Conservation (phyloP, 2,888 invertebrate species). For the Brachynemurus nebulosus region DNA sequence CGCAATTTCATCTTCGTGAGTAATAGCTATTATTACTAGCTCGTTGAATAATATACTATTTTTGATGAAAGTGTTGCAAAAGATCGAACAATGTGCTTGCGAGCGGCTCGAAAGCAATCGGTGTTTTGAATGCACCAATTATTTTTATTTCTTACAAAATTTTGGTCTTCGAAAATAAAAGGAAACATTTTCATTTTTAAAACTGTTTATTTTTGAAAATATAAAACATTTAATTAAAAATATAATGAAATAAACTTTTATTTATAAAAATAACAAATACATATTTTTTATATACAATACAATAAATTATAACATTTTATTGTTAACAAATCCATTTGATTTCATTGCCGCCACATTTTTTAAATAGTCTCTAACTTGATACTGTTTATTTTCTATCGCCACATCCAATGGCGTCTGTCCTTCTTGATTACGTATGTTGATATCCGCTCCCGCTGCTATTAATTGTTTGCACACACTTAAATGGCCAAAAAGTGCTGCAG, state of each 20-base stretch:
- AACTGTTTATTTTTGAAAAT: too few species aligned
- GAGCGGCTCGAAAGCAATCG: too few species aligned
- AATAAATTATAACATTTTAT: conserved; percentile 1
- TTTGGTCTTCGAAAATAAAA: too few species aligned
- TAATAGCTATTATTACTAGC: too few species aligned
- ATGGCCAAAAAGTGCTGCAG: conserved; percentile 80
- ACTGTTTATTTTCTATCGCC: conserved; percentile 40
- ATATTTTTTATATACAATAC: not conserved
- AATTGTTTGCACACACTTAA: conserved; percentile 64
- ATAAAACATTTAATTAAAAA: too few species aligned
- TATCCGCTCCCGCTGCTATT: conserved; percentile 53
- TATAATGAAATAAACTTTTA: not conserved
- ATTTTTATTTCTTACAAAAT: too few species aligned
- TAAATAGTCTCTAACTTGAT: conserved; percentile 41
- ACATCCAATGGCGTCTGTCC: conserved; percentile 51
- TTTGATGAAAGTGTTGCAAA: too few species aligned
- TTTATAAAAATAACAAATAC: conserved; percentile 2
- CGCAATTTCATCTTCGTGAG: too few species aligned
- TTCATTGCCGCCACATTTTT: conserved; percentile 24
- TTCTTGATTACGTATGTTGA: conserved; percentile 55
- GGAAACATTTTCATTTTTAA: too few species aligned
- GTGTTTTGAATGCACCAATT: too few species aligned
- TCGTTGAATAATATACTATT: too few species aligned
- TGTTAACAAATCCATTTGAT: not conserved
- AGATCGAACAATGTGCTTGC: too few species aligned